Base-by-base conservation (phyloP, 2,113 vertebrate genomes). In the Aix galericulata region DNA sequence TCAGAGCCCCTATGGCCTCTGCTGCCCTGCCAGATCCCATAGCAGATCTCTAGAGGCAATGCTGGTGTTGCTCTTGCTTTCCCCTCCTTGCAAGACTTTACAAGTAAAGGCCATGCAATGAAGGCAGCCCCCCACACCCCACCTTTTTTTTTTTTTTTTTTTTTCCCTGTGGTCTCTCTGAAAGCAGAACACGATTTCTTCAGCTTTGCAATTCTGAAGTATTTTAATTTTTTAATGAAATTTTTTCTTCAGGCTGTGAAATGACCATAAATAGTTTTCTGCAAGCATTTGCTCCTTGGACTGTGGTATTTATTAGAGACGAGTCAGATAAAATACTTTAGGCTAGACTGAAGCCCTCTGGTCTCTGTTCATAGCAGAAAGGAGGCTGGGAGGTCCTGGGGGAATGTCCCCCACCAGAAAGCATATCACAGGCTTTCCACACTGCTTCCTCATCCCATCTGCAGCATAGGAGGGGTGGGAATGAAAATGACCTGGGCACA, bases 241-340 rank as follows among this genome's bases (percentile, higher is more conserved):
- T 86, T 94, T 93, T 74, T 86, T 95, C 88, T 94, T 80, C 76
- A 81, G 95, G 91, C 94, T 94, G 89, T 91, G 91, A 95, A 95
- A 46, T 89, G 94, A 95, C 93, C 95, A 89, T 94, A 91, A 93
- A 94, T 68, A 95, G 64, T 95, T 95, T 38, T 86, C 52, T 60
- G 60, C 21, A 72, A 88, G 68, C 80, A 83, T 77, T 95, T 94
- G 91, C 87, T 92, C 4, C 73, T 82, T 85, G 75, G 55, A 62
- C 42, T n/a, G 40, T 90, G 94, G 76, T 46, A 86, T 94, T 95
- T 94, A 81, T 36, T 75, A 77, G 72, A 59, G 56, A 80, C 46
- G 60, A 81, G 26, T 59, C 86, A 84, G 82, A 90, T 68, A 59
- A 83, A 83, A 62, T 22, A 90, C 89, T 69, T 81, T 29, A 56